Evolutionary conservation across 2,797 vertebrate genomes (phyloP), one percentile per base, ranked within the genome.

Genomic region (Xenops minutus): DNA sequence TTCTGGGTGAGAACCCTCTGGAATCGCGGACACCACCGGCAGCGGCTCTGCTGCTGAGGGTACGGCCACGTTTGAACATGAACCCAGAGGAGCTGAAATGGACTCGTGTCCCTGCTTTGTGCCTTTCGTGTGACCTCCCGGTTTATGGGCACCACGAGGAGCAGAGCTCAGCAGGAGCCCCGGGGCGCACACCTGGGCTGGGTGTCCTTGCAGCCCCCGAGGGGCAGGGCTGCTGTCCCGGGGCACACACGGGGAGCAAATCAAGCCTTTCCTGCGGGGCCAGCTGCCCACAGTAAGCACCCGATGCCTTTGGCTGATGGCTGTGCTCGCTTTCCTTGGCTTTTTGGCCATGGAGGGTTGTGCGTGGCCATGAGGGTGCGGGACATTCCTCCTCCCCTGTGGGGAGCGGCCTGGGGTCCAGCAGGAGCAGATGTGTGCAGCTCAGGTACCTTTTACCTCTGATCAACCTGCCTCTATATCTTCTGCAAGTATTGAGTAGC

Each of bases 241-340:
- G 22, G 72, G 29, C 32, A 26, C 62, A 41, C 10, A 14, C 3
- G 1, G 37, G 9, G 9, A 12, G 12, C 18, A 2, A 15, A 5
- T 14, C 1, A 37, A n/a, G 64, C 13, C 2, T 39, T 68, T 67
- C 30, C 44, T 16, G 2, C 15, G 41, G 20, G 19, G 2, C 22
- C 52, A 9, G 29, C 6, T 67, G 22, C 55, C 17, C 84, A 24
- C 37, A 76, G 29, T 0, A 12, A 80, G 22, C 27, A 0, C 24
- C 76, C 36, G 0, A 32, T 34, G 27, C 30, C 19, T 56, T 21
- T 41, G 36, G 5, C 61, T 56, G 41, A 8, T 16, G 2, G 0
- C 44, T 10, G 26, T 17, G 3, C 37, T 48, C 0, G 0, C 43
- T 51, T 17, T 32, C 14, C 0, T 0, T n/a, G 51, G 23, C 36